These are phyloP conservation scores for Oplegnathus fasciatus DNA, from an alignment of 2,113 vertebrate species.

Conservation along the genomic window DNA sequence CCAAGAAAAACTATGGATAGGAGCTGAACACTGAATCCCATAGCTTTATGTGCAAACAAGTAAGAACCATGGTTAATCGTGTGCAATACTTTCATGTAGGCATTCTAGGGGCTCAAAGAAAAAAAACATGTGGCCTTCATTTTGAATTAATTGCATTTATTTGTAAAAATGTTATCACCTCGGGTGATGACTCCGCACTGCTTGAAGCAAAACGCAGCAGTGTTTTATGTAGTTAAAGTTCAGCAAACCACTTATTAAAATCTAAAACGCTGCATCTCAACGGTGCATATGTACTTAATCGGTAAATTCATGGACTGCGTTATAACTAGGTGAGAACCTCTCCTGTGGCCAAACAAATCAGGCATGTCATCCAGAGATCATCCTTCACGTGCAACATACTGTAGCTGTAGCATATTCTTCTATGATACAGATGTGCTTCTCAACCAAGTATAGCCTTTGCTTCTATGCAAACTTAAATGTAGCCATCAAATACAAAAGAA, in stretches of 20 bases:
- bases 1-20: background rate
- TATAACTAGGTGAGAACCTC: conserved; percentile 29
- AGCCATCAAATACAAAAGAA: conserved; percentile 61
- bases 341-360: conserved; percentile 19
- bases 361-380: conserved; percentile 7
- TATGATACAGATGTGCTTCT: conserved; percentile 53
- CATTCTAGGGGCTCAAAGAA: conserved; percentile 27
- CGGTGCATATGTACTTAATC: conserved; percentile 25
- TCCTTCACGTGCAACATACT: conserved; percentile 45
- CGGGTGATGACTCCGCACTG: conserved; percentile 62
- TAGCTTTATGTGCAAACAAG: background rate
- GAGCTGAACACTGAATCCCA: background rate
- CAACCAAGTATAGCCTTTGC: conserved; percentile 34
- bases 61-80: background rate
- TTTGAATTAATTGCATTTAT: conserved; percentile 75
- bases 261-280: conserved; percentile 42
- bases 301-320: conserved; percentile 26
- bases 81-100: background rate
- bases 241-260: conserved; percentile 46
- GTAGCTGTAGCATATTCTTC: conserved; percentile 30
- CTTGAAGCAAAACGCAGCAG: conserved; percentile 70
- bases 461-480: conserved; percentile 53
- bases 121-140: conserved; percentile 17
- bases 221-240: conserved; percentile 57
- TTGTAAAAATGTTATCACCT: conserved; percentile 77